Conservation (phyloP, 2,888 invertebrate genomes). For the Petrophora chlorosata region DNA sequence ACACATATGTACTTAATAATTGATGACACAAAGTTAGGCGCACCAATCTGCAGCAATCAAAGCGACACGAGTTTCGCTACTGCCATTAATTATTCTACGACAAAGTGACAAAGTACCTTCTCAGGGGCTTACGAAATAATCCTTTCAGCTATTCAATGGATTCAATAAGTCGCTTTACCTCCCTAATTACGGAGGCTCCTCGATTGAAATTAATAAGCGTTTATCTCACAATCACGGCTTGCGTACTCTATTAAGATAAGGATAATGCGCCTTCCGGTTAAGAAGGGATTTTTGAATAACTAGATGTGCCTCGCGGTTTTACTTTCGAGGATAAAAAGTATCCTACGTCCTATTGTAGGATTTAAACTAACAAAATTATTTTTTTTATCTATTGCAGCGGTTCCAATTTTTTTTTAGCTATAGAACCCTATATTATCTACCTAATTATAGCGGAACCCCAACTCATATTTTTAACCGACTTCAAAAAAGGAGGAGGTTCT, state of each 20-base stretch:
- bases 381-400: no score
- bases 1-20: no score
- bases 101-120: slow-evolving; percentile 31
- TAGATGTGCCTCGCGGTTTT: no score
- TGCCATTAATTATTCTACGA: slow-evolving; percentile 2
- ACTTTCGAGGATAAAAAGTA: no score
- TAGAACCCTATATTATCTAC: no score
- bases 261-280: neutral
- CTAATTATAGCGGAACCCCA: no score
- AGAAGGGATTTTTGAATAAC: neutral
- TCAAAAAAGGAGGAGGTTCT: no score
- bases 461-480: no score
- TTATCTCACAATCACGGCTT: slow-evolving; percentile 10
- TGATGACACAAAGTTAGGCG: no score
- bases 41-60: neutral
- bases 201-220: slow-evolving; percentile 21
- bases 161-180: slow-evolving; percentile 28
- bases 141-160: slow-evolving; percentile 33
- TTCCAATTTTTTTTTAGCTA: no score
- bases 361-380: no score
- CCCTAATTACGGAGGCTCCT: slow-evolving; percentile 23
- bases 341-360: no score
- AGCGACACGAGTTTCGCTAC: neutral
- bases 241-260: slow-evolving; percentile 2
- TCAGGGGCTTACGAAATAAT: slow-evolving; percentile 31